Evolutionary conservation across 2,113 vertebrate species (phyloP).

Genomic region (Pholis gunnellus): DNA sequence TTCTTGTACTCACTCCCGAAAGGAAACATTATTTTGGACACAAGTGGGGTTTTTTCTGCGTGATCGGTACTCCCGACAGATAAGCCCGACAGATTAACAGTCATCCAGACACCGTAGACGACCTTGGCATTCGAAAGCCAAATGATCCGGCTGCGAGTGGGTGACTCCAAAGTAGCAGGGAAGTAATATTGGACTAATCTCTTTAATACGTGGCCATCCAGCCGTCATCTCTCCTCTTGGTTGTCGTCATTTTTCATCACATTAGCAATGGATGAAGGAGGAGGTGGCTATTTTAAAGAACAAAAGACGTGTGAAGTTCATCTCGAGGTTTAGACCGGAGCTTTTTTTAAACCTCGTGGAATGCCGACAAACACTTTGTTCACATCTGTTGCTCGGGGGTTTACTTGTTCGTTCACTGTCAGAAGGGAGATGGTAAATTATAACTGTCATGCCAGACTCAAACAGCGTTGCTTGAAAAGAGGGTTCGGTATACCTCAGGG

Average conservation of each 20-base stretch:
- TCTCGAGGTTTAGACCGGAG: constrained; percentile 1
- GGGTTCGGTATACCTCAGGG: constrained; percentile 62
- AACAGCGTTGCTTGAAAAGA: constrained; percentile 46
- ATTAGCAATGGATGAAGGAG: constrained; percentile 74
- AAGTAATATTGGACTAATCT: constrained; percentile 80
- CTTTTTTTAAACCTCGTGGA: constrained; percentile 6
- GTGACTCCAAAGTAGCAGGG: constrained; percentile 72
- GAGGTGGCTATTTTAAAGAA: constrained; percentile 54
- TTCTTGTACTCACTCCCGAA: background rate
- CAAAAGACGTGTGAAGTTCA: constrained; percentile 57
- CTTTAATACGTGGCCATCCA: constrained; percentile 80
- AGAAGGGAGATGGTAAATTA: constrained; percentile 48
- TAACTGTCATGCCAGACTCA: constrained; percentile 49
- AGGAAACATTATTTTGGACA: background rate
- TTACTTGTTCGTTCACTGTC: constrained; percentile 36
- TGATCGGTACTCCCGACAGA: background rate
- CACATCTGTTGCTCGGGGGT: background rate
- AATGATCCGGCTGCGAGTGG: constrained; percentile 61
- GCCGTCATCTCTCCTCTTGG: constrained; percentile 67
- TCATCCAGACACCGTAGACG: constrained; percentile 2
- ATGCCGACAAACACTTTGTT: constrained; percentile 23
- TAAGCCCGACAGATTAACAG: constrained; percentile 23
- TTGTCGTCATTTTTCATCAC: constrained; percentile 79
- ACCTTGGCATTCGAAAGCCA: constrained; percentile 59
- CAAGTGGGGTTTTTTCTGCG: background rate